These are phyloP conservation scores for Galleria mellonella DNA, from an alignment of 1,140 invertebrate genomes.

Conservation along the genomic window DNA sequence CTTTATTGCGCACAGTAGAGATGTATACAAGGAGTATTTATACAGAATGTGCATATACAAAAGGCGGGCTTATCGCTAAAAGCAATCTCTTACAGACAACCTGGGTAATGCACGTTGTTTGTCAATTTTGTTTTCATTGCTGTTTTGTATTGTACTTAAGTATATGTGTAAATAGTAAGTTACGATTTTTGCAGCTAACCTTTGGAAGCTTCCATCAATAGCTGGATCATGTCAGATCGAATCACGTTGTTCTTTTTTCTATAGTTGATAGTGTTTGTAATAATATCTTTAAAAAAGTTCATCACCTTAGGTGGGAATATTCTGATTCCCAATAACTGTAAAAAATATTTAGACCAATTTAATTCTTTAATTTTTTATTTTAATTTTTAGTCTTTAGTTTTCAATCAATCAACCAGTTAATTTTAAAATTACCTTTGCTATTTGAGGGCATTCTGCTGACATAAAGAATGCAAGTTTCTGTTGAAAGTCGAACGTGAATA, in stretches of 20 bases:
- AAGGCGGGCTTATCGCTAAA: too few species aligned
- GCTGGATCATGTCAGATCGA: constrained; percentile 65
- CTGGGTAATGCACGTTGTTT: too few species aligned
- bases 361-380: not conserved
- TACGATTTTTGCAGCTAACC: too few species aligned
- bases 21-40: too few species aligned
- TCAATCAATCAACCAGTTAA: too few species aligned
- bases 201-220: constrained; percentile 63
- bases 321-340: constrained; percentile 14
- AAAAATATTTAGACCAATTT: constrained; percentile 9
- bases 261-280: constrained; percentile 40
- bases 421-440: constrained; percentile 32
- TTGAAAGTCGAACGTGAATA: constrained; percentile 24
- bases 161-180: too few species aligned
- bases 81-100: too few species aligned
- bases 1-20: too few species aligned
- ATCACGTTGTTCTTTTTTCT: constrained; percentile 52
- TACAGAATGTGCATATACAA: too few species aligned
- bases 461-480: constrained; percentile 25
- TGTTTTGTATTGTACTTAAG: not conserved
- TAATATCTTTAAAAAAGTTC: constrained; percentile 43
- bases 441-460: constrained; percentile 11
- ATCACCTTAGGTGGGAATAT: constrained; percentile 24
- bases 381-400: too few species aligned
- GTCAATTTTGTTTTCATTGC: too few species aligned